These are phyloP conservation scores for Hemicrepidius hirtus DNA, from an alignment of 2,888 invertebrate species.

Conservation along the genomic window DNA sequence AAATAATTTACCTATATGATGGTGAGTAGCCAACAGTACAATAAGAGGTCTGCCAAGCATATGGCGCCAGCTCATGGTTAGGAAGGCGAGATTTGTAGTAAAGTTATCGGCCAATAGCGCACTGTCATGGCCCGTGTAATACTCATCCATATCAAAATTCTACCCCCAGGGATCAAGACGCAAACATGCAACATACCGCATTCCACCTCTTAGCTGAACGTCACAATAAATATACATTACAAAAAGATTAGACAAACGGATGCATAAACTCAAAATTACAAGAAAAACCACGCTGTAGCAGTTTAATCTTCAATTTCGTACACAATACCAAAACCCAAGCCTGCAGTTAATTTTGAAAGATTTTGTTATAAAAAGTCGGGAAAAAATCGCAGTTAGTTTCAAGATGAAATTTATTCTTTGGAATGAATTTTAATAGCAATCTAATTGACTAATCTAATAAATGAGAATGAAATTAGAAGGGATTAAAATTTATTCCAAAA, in stretches of 20 bases:
- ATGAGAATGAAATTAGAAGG: neutral
- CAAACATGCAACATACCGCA: constrained; percentile 62
- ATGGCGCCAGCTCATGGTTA: constrained; percentile 97
- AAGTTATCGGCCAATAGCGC: constrained; percentile 96
- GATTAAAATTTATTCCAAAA: constrained; percentile 37
- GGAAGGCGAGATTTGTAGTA: constrained; percentile 94
- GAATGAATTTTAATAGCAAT: constrained; percentile 28
- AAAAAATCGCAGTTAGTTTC: constrained; percentile 31
- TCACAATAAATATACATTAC: constrained; percentile 47
- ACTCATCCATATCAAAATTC: constrained; percentile 94
- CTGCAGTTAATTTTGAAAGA: constrained; percentile 25
- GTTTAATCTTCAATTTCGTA: neutral
- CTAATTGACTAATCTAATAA: neutral
- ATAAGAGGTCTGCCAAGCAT: constrained; percentile 97
- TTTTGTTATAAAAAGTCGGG: constrained; percentile 11
- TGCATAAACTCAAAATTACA: constrained; percentile 39
- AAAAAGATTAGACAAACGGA: constrained; percentile 39
- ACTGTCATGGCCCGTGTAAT: constrained; percentile 97
- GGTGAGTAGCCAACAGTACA: constrained; percentile 90
- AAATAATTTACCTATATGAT: constrained; percentile 83
- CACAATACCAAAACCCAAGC: constrained; percentile 20
- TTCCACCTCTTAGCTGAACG: constrained; percentile 50
- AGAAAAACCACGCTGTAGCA: constrained; percentile 28
- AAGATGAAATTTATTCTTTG: constrained; percentile 15
- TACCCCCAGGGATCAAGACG: constrained; percentile 70